These are phyloP conservation scores for Eristalis intricaria DNA, from an alignment of 2,888 invertebrate species.

Conservation along the genomic window DNA sequence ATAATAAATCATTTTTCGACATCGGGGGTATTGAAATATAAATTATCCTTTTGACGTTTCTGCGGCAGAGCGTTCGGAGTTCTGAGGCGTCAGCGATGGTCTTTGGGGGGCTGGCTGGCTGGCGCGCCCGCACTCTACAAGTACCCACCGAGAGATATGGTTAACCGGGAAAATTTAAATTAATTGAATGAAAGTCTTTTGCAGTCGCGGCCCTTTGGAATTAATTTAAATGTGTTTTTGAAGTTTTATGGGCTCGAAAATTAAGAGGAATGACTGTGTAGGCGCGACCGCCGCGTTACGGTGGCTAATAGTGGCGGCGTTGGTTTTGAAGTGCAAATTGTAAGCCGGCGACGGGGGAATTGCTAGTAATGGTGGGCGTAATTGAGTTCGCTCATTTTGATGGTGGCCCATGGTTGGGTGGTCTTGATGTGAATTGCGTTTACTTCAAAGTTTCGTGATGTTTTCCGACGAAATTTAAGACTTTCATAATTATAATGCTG, in stretches of 20 bases:
- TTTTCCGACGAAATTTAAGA: too few species aligned
- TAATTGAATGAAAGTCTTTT: slow-evolving; percentile 57
- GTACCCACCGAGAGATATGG: slow-evolving; percentile 9
- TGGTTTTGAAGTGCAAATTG: background rate
- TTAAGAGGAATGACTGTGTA: background rate
- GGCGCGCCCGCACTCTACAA: background rate
- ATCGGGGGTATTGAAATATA: slow-evolving; percentile 67
- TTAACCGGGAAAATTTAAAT: slow-evolving; percentile 45
- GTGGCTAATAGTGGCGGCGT: slow-evolving; percentile 21
- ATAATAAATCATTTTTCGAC: slow-evolving; percentile 72
- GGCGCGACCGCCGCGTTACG: background rate
- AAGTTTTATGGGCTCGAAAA: slow-evolving; percentile 33
- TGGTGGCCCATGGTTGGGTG: too few species aligned
- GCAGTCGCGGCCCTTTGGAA: slow-evolving; percentile 41
- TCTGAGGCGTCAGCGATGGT: too few species aligned
- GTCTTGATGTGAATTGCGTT: too few species aligned
- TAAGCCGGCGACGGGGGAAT: background rate
- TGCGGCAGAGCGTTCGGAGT: background rate
- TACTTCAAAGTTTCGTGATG: too few species aligned
- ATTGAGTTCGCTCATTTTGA: background rate
- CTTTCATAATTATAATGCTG: too few species aligned
- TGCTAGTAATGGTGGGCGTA: background rate
- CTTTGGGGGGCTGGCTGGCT: background rate
- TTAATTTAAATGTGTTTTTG: slow-evolving; percentile 45
- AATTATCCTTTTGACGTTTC: slow-evolving; percentile 65